Conservation (phyloP, 2,888 invertebrate species). For the Eucera pruinosa region DNA sequence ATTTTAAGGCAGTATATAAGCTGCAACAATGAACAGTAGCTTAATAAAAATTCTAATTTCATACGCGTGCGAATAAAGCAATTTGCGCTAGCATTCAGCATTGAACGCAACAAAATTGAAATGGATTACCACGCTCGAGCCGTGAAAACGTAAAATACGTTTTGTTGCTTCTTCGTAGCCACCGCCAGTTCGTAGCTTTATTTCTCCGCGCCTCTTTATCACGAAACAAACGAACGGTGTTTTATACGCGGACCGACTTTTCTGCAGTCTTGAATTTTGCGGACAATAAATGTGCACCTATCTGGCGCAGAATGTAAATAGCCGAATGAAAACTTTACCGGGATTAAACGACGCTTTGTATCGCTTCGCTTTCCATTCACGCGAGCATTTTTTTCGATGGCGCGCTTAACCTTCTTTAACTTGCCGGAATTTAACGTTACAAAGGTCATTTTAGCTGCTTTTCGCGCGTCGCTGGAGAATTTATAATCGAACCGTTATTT, state of each 20-base stretch:
- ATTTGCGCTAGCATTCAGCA: neutral
- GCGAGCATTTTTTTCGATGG: neutral
- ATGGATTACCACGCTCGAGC: neutral
- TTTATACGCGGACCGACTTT: neutral
- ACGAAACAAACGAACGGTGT: conserved; percentile 8
- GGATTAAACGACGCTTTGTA: conserved; percentile 51
- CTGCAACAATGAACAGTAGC: neutral
- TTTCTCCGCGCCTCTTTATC: conserved; percentile 5
- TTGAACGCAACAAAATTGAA: conserved; percentile 1
- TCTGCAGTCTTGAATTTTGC: conserved; percentile 22
- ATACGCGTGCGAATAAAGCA: neutral
- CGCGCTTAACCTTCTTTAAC: neutral
- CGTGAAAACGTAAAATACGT: no score
- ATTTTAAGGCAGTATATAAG: no score
- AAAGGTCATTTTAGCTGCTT: conserved; percentile 48
- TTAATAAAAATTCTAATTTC: neutral
- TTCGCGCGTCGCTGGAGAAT: conserved; percentile 33
- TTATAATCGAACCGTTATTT: conserved; percentile 46
- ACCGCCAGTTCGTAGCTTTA: neutral
- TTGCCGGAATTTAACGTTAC: conserved; percentile 25
- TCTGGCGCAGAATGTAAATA: conserved; percentile 49
- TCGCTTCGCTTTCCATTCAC: conserved; percentile 32
- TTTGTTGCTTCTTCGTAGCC: neutral
- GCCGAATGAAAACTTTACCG: conserved; percentile 34
- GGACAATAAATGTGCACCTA: conserved; percentile 43